Evolutionary conservation across 2,888 invertebrate genomes (phyloP).

Genomic region (Noctua janthe): DNA sequence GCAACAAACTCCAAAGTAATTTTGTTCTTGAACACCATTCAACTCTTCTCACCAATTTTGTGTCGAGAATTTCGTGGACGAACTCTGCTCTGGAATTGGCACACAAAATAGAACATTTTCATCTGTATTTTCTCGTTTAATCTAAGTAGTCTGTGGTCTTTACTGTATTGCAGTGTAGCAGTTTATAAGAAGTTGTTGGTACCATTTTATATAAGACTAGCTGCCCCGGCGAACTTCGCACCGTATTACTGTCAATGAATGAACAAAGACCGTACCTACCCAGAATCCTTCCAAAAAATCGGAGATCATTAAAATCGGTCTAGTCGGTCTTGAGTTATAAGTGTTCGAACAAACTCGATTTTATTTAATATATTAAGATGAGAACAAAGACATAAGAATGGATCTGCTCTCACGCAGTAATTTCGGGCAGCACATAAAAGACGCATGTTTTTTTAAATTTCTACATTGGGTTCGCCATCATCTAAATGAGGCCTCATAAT

Average conservation of each 20-base stretch:
- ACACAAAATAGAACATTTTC: constrained; percentile 28
- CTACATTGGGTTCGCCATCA: neutral
- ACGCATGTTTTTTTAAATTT: neutral
- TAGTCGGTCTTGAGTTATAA: too few species aligned
- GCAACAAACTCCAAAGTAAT: constrained; percentile 27
- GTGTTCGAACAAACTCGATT: too few species aligned
- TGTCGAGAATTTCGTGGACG: constrained; percentile 31
- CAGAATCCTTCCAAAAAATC: too few species aligned
- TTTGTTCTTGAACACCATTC: constrained; percentile 30
- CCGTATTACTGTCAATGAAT: too few species aligned
- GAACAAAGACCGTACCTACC: too few species aligned
- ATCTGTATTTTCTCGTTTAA: constrained; percentile 37
- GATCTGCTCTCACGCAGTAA: neutral
- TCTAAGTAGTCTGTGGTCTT: constrained; percentile 13
- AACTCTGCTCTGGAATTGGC: constrained; percentile 26
- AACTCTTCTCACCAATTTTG: constrained; percentile 16
- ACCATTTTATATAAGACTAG: neutral
- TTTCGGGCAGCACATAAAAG: neutral
- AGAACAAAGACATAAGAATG: constrained; percentile 9
- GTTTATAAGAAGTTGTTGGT: neutral
- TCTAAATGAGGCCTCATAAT: neutral
- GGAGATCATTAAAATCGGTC: too few species aligned
- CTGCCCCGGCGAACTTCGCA: too few species aligned
- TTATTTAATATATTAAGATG: neutral
- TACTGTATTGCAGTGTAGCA: neutral